Base-by-base conservation (phyloP, 2,113 vertebrate species). In the Anolis sagrei region DNA sequence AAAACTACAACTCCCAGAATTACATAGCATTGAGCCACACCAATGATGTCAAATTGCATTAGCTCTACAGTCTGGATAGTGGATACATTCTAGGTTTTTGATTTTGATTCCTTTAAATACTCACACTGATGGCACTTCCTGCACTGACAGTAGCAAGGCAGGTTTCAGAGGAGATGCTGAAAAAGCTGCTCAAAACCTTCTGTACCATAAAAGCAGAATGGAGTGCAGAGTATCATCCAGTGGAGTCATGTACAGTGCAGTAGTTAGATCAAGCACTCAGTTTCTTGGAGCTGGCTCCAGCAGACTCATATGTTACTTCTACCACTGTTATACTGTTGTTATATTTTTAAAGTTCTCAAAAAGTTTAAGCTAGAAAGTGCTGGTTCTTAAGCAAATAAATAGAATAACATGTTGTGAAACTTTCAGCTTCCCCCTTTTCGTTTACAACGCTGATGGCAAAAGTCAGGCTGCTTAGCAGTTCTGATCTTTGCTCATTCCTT, bases 381-480 rank as follows among this genome's bases (percentile, higher is more conserved):
- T 0, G 3, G 32, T 0, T 44, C n/a, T 83, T 74, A 70, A 79
- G 78, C 73, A 86, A 79, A 83, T 76, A 81, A 21, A 32, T 19
- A 68, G 39, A 62, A 69, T 82, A 19, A 62, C 0, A 1, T 27
- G 3, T 14, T 77, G 76, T 1, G 8, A 73, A 79, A 87, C 27
- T 27, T 5, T 14, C 34, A 86, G 49, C 23, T 74, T 82, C 66
- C 34, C 51, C 19, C 3, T 44, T 0, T 0, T 0, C 0, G 39
- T 68, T 27, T 29, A 36, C 54, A 14, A 18, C 3, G 13, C 18
- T 3, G 18, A 58, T 32, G 64, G 68, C 58, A 21, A 82, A 44
- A n/a, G 5, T 0, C 1, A 77, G 9, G 16, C 62, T 51, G 0
- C 0, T 23, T 25, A 32, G 16, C 0, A 0, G 16, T 27, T 8